These are phyloP conservation scores for Blomia tropicalis DNA, from an alignment of 2,888 invertebrate species.

Conservation along the genomic window DNA sequence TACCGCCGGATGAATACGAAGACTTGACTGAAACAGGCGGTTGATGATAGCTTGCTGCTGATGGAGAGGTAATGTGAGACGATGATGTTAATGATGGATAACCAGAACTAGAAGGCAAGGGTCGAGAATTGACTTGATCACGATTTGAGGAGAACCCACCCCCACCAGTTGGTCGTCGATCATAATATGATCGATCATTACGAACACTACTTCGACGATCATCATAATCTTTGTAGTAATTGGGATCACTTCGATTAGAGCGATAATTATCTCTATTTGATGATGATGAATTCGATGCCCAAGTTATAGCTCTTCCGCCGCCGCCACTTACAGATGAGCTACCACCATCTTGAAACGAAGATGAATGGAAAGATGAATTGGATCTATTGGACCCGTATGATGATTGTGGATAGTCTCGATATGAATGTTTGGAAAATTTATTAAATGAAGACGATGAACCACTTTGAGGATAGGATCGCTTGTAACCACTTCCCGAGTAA, in stretches of 20 bases:
- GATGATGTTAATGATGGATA: background rate
- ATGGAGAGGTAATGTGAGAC: too few relatives aligned
- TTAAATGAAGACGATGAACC: background rate
- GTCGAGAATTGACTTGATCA: background rate
- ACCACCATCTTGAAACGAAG: background rate
- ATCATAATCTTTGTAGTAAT: background rate
- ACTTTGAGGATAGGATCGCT: background rate
- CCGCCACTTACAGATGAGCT: background rate
- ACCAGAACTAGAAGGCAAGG: background rate
- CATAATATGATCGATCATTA: background rate
- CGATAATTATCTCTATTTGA: background rate
- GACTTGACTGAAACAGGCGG: too few relatives aligned
- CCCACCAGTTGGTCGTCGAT: background rate
- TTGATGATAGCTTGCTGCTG: too few relatives aligned
- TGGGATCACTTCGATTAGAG: background rate
- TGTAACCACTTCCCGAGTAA: background rate
- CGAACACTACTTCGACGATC: background rate
- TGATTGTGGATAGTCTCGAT: constrained; percentile 8
- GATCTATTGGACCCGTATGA: background rate
- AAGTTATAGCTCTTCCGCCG: background rate
- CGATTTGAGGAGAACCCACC: background rate
- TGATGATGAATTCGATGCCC: background rate
- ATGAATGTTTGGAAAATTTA: background rate
- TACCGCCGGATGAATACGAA: too few relatives aligned
- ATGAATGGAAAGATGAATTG: background rate